Evolutionary conservation across 2,113 vertebrate species (phyloP).

Genomic region (Eidolon helvum): DNA sequence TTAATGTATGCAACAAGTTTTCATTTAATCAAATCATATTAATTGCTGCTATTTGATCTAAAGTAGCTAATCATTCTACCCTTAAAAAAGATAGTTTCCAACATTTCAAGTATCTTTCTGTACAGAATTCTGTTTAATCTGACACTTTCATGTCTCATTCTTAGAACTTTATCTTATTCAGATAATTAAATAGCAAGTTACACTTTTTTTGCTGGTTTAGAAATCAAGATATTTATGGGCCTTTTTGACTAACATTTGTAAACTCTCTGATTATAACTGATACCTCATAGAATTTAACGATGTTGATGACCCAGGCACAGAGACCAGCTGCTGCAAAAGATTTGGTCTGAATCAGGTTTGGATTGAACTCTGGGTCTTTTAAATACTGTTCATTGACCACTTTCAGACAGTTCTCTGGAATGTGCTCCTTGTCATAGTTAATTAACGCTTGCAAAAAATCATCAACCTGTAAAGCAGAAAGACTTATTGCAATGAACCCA

Average conservation of each 20-base stretch:
- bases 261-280: neutral
- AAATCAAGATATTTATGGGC: neutral
- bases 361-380: slow-evolving; percentile 88
- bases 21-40: slow-evolving; percentile 21
- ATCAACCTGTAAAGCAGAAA: slow-evolving; percentile 83
- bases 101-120: neutral
- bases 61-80: neutral
- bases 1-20: neutral
- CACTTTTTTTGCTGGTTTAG: neutral
- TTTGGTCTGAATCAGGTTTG: slow-evolving; percentile 87
- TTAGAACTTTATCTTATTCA: neutral
- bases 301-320: slow-evolving; percentile 90
- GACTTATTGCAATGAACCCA: slow-evolving; percentile 6
- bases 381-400: slow-evolving; percentile 88
- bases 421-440: slow-evolving; percentile 89
- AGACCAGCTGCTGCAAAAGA: slow-evolving; percentile 90
- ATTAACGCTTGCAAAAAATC: slow-evolving; percentile 89
- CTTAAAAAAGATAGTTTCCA: neutral
- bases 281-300: slow-evolving; percentile 89
- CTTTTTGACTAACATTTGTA: neutral
- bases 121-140: neutral
- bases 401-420: slow-evolving; percentile 88
- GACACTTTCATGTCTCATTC: neutral
- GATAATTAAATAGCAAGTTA: slow-evolving; percentile 2
- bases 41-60: slow-evolving; percentile 23